Evolutionary conservation across 2,888 invertebrate species (phyloP).

Genomic region (Sycophila texana): DNA sequence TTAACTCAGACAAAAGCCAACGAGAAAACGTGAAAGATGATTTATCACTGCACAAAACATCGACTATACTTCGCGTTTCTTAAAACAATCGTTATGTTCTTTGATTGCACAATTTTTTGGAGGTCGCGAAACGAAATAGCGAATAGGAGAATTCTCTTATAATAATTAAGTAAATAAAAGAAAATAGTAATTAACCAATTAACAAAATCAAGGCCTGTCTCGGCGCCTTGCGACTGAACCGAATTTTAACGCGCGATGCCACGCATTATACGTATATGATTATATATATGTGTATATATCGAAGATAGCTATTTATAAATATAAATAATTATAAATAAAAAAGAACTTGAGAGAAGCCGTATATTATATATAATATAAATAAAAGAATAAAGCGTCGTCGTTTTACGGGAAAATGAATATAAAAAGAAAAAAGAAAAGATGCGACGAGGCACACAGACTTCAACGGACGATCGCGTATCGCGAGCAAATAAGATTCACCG

Average conservation of each 20-base stretch:
- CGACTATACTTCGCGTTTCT: constrained; percentile 20
- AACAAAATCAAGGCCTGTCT: constrained; percentile 36
- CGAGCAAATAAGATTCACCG: constrained; percentile 3
- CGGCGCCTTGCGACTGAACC: constrained; percentile 49
- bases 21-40: neutral
- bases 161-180: constrained; percentile 5
- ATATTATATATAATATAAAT: constrained; percentile 32
- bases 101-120: too few relatives aligned
- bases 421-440: neutral
- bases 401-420: neutral
- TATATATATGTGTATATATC: constrained; percentile 31
- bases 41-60: constrained; percentile 16
- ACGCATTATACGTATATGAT: constrained; percentile 13
- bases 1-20: neutral
- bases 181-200: neutral
- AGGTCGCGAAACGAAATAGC: too few relatives aligned
- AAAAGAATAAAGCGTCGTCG: neutral
- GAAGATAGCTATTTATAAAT: constrained; percentile 36
- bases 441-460: constrained; percentile 3
- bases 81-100: constrained; percentile 1
- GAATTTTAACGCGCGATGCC: constrained; percentile 33
- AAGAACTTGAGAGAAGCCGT: neutral
- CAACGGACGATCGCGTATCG: neutral
- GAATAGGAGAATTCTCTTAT: neutral
- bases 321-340: neutral